A percentile compares a stretch with the other conserved stretches of the same genome.
These are phyloP conservation scores for Apocheima hispidaria DNA, from an alignment of 2,888 invertebrate genomes.

Conservation along the genomic window DNA sequence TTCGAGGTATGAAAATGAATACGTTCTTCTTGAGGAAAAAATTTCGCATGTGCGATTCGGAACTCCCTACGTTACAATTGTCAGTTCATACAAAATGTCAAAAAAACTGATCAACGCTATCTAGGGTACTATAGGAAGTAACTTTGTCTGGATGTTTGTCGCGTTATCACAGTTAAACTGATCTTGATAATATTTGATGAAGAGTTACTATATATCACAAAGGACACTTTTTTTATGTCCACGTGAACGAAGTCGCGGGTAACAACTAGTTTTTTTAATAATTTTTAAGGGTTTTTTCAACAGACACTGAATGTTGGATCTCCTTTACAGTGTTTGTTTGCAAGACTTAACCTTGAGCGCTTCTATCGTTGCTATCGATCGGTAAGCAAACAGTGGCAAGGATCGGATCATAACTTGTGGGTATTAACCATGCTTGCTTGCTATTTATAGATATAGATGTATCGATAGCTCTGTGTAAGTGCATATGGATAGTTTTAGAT, in stretches of 20 bases:
- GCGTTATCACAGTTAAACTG: too few species aligned
- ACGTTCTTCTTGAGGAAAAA: too few species aligned
- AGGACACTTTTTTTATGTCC: neutral
- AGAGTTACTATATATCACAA: too few species aligned
- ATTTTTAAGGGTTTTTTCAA: neutral
- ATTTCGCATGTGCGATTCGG: too few species aligned
- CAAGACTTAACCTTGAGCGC: conserved; percentile 17
- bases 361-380: conserved; percentile 18
- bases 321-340: conserved; percentile 1
- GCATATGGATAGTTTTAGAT: neutral
- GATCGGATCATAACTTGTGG: conserved; percentile 11
- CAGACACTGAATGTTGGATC: neutral
- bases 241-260: too few species aligned
- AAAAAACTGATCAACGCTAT: too few species aligned
- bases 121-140: too few species aligned
- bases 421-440: conserved; percentile 7
- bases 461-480: neutral
- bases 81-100: too few species aligned
- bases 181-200: too few species aligned
- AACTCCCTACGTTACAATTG: too few species aligned
- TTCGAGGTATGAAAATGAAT: too few species aligned
- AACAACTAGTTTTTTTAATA: neutral
- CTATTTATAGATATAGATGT: neutral
- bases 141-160: too few species aligned
- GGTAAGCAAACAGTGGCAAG: conserved; percentile 1